Conservation (phyloP, 2,797 vertebrate genomes). For the Microctenopoma lineatum region DNA sequence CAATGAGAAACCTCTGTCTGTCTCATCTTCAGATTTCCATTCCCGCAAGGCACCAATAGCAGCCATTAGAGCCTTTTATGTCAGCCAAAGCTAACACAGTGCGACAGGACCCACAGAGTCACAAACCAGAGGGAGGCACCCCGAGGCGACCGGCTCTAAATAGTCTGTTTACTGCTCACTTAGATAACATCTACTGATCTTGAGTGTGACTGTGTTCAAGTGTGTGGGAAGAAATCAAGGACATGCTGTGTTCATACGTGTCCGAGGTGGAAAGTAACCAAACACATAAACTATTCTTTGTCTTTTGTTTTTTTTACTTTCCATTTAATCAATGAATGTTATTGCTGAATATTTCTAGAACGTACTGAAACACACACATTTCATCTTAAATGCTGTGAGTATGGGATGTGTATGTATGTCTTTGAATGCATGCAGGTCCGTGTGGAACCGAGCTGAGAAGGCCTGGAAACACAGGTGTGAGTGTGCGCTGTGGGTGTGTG, state of each 20-base stretch:
- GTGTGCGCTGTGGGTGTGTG: background rate
- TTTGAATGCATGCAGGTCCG: background rate
- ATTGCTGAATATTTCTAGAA: too few species aligned
- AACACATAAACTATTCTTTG: background rate
- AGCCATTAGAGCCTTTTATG: constrained; percentile 69
- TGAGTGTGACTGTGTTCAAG: constrained; percentile 24
- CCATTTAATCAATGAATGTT: too few species aligned
- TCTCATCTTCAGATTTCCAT: constrained; percentile 35
- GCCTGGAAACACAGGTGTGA: constrained; percentile 19
- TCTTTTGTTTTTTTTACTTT: background rate
- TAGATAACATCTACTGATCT: constrained; percentile 69
- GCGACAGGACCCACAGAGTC: constrained; percentile 60
- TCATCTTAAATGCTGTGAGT: background rate
- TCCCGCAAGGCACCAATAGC: constrained; percentile 45
- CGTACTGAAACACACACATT: too few species aligned
- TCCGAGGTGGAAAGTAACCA: background rate
- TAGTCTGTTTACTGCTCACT: constrained; percentile 77
- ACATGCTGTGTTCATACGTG: constrained; percentile 9
- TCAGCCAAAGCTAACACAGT: constrained; percentile 55
- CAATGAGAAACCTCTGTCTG: constrained; percentile 29
- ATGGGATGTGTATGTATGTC: background rate
- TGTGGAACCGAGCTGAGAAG: too few species aligned
- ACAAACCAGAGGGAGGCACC: constrained; percentile 53
- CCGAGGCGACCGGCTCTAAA: constrained; percentile 56
- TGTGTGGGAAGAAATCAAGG: constrained; percentile 22